Percentiles rank a stretch among this genome's conserved stretches.
phyloP scores from a whole-genome alignment of 1,140 invertebrate genomes.

The Leguminivora glycinivorella region DNA sequence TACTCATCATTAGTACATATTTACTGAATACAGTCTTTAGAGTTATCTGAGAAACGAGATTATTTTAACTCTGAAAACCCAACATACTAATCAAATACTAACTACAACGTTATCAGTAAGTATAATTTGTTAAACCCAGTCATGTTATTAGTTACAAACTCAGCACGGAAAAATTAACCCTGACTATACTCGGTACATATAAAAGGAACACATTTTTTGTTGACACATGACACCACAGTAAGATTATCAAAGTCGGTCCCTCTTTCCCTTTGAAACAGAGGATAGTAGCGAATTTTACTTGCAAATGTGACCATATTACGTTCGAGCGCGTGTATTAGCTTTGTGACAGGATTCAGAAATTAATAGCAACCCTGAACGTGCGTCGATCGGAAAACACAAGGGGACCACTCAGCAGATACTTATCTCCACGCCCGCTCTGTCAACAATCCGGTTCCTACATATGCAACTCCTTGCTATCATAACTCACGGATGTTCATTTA shows the following conservation, averaged over 20 bases:
- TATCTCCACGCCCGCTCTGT: constrained; percentile 63
- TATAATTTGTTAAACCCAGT: too few species aligned
- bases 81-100: too few species aligned
- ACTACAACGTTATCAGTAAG: too few species aligned
- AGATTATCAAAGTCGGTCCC: constrained; percentile 23
- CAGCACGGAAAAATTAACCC: not conserved
- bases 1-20: too few species aligned
- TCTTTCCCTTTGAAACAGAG: constrained; percentile 23
- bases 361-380: constrained; percentile 69
- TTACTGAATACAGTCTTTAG: too few species aligned
- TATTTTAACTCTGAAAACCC: too few species aligned
- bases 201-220: not conserved
- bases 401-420: constrained; percentile 77
- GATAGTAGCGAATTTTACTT: constrained; percentile 56
- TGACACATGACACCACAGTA: not conserved
- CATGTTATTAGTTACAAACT: not conserved
- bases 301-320: constrained; percentile 76
- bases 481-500: constrained; percentile 10
- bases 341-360: constrained; percentile 70
- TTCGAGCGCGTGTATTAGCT: constrained; percentile 65
- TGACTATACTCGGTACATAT: not conserved
- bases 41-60: too few species aligned
- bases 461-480: constrained; percentile 24
- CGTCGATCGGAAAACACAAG: constrained; percentile 67
- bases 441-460: constrained; percentile 39